Base-by-base conservation (phyloP, 1,140 invertebrate species). In the Oryctes rhinoceros region DNA sequence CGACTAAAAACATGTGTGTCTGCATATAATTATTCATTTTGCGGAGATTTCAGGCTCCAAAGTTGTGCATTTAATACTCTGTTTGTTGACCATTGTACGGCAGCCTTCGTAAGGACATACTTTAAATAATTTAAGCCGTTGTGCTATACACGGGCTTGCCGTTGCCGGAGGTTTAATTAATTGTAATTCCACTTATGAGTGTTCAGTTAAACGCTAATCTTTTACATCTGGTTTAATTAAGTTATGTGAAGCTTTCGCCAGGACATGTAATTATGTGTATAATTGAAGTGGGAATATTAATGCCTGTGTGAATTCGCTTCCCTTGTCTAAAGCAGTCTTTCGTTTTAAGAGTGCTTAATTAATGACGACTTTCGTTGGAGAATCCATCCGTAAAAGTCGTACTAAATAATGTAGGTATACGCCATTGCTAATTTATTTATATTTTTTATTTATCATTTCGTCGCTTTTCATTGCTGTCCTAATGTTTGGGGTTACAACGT, bases 211-310 rank as follows among this genome's bases (percentile, higher is more conserved):
- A 59, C 15, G 53, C 53, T 59, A 59, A 59, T 59, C 53, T 59
- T 59, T 59, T 59, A 59, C 53, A 59, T 59, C 53, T 59, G 53
- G 53, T 59, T 59, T 59, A 59, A 59, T 59, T 59, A 59, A 59
- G 53, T 59, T 59, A 59, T 59, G 53, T 18, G 53, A 59, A 18
- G 53, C 18, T 18, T 59, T 59, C 53, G 13, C 53, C 18, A 59
- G 53, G 53, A 59, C 53, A 59, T 59, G 15, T 59, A 59, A 59
- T 59, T 59, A 59, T 59, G 53, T 59, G 9, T 44, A 59, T 59
- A 59, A 18, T 59, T 59, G 53, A 59, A 18, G 53, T 18, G 53
- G 53, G 18, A 59, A 18, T 18, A 18, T 59, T 59, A 59, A 18
- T 59, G 53, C 53, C n/a, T 59, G 5, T 18, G 53, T 15, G 53